Conservation (phyloP, 2,888 invertebrate genomes). For the Tanaodytes sp. region DNA sequence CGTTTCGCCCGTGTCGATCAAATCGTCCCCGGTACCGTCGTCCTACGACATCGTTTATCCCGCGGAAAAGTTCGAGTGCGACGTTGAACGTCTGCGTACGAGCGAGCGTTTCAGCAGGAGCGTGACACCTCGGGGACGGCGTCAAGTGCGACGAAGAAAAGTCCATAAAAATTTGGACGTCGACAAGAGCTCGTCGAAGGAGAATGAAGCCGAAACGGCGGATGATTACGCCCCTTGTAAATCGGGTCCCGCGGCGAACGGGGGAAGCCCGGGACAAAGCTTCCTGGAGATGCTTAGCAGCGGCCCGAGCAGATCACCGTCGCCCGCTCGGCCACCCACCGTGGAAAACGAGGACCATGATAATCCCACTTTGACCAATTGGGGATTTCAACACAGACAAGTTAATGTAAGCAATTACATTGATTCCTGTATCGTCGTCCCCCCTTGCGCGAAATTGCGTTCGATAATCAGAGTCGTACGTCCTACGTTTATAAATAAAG, state of each 20-base stretch:
- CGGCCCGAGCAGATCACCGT: constrained; percentile 70
- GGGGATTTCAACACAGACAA: constrained; percentile 68
- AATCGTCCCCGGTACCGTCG: constrained; percentile 64
- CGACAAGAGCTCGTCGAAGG: constrained; percentile 67
- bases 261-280: constrained; percentile 60
- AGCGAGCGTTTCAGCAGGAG: constrained; percentile 79
- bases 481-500: too few relatives aligned
- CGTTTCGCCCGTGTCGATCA: constrained; percentile 67
- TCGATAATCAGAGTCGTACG: too few relatives aligned
- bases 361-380: constrained; percentile 69
- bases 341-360: constrained; percentile 66
- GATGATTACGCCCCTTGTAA: constrained; percentile 60
- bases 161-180: constrained; percentile 62
- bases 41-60: constrained; percentile 65
- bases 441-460: too few relatives aligned
- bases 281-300: constrained; percentile 71
- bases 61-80: constrained; percentile 74
- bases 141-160: constrained; percentile 66
- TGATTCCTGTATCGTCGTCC: too few relatives aligned
- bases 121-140: constrained; percentile 76
- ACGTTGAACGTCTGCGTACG: constrained; percentile 78
- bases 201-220: constrained; percentile 65
- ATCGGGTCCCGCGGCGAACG: constrained; percentile 57
- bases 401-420: constrained; percentile 60
- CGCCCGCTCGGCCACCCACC: constrained; percentile 67